Conservation (phyloP, 2,888 invertebrate genomes). For the Euproctis similis region DNA sequence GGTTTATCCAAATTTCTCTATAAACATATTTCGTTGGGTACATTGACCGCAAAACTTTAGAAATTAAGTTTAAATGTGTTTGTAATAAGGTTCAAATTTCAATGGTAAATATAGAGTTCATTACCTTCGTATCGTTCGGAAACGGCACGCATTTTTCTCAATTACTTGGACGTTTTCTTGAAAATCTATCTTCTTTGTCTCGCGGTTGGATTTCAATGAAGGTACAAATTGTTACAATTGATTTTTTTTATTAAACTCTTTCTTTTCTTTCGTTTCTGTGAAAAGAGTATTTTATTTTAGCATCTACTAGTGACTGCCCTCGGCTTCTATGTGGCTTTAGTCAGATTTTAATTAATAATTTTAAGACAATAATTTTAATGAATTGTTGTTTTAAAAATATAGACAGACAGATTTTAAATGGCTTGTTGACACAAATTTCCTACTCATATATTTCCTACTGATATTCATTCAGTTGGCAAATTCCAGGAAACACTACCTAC, state of each 20-base stretch:
- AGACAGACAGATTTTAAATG: no score
- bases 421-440: no score
- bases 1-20: conserved; percentile 40
- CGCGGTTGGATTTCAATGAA: conserved; percentile 56
- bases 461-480: no score
- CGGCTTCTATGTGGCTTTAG: no score
- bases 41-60: conserved; percentile 4
- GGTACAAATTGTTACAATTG: conserved; percentile 51
- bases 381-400: no score
- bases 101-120: no score
- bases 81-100: conserved; percentile 20
- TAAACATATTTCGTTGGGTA: conserved; percentile 8
- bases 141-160: conserved; percentile 69
- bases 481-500: no score
- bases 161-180: conserved; percentile 67
- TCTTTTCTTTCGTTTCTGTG: not conserved
- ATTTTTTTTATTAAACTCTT: conserved; percentile 22
- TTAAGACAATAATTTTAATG: no score
- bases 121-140: conserved; percentile 46
- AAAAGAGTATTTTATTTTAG: no score
- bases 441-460: no score
- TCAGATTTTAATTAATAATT: no score
- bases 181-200: conserved; percentile 70
- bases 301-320: no score
- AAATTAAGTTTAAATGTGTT: conserved; percentile 19